These are phyloP conservation scores for Bombylius discolor DNA, from an alignment of 2,888 invertebrate genomes.

Conservation along the genomic window DNA sequence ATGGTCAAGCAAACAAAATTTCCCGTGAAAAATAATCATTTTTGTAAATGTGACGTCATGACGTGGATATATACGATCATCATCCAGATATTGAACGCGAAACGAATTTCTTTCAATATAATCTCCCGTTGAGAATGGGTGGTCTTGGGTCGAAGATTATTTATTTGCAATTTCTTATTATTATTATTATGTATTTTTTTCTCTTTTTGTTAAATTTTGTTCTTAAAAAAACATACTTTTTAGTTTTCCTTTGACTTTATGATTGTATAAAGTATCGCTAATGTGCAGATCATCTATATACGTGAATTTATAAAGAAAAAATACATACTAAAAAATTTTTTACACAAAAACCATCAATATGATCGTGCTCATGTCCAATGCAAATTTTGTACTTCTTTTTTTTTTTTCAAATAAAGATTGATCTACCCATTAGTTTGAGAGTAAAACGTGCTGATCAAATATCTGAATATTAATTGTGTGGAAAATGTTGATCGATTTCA, in stretches of 20 bases:
- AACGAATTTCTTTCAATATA: conserved; percentile 8
- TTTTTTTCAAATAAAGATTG: conserved; percentile 10
- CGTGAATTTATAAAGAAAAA: neutral
- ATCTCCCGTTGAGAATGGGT: conserved; percentile 10
- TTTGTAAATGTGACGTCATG: conserved; percentile 7
- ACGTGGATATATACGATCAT: neutral
- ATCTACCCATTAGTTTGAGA: conserved; percentile 11
- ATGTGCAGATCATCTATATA: neutral
- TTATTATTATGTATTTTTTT: neutral
- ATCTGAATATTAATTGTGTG: conserved; percentile 1
- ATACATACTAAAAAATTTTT: neutral
- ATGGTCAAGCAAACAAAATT: conserved; percentile 5
- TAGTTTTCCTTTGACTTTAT: neutral
- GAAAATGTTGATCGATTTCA: neutral
- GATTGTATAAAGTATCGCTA: neutral
- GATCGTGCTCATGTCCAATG: no score
- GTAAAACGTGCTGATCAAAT: conserved; percentile 9
- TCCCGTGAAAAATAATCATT: conserved; percentile 7
- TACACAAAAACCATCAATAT: neutral
- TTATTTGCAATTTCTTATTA: neutral
- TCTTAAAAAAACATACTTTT: neutral
- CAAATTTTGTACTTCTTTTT: neutral
- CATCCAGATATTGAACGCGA: conserved; percentile 5
- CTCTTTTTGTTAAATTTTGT: conserved; percentile 4
- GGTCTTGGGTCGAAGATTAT: conserved; percentile 1